Evolutionary conservation across 64 coral and sea anemone species (phyloP).

Genomic region (Astreopora myriophthalma): DNA sequence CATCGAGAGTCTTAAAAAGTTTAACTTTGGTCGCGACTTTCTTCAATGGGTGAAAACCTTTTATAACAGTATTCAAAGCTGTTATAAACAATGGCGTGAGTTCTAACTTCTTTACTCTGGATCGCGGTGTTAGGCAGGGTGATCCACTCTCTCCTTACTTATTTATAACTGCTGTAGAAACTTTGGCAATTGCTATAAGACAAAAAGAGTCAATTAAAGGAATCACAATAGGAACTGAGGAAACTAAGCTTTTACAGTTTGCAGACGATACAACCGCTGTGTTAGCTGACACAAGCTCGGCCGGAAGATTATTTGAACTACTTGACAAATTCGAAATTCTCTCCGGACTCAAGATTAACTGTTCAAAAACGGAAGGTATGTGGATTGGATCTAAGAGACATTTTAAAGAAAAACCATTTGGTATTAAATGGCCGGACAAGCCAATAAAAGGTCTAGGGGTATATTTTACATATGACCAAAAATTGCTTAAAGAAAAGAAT

Average conservation of each 20-base stretch:
- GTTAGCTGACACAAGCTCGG: not conserved
- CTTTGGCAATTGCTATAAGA: conserved; percentile 21
- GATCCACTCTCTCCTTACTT: conserved; percentile 24
- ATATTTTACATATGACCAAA: not conserved
- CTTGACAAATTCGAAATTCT: not conserved
- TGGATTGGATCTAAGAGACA: not conserved
- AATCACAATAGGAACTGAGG: conserved; percentile 1
- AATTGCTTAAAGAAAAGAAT: conserved; percentile 7
- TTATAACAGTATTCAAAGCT: conserved; percentile 16
- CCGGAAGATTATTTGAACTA: not conserved
- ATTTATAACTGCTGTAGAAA: conserved; percentile 29
- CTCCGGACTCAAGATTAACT: conserved; percentile 19
- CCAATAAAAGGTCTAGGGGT: not conserved
- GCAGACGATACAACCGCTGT: conserved; percentile 32
- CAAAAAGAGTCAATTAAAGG: conserved; percentile 15
- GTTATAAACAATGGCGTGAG: conserved; percentile 7
- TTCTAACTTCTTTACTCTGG: not conserved
- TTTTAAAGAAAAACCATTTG: not conserved
- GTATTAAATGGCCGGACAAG: not conserved
- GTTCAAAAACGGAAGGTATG: not conserved
- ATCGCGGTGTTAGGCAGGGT: conserved; percentile 26
- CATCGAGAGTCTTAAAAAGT: not conserved
- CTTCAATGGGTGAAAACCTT: conserved; percentile 10
- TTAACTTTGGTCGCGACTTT: conserved; percentile 34
- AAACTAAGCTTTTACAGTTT: conserved; percentile 19